A percentile compares a stretch with the other conserved stretches of the same genome.
Conservation (phyloP, 2,797 vertebrate species). For the Gallinago nigripennis region DNA sequence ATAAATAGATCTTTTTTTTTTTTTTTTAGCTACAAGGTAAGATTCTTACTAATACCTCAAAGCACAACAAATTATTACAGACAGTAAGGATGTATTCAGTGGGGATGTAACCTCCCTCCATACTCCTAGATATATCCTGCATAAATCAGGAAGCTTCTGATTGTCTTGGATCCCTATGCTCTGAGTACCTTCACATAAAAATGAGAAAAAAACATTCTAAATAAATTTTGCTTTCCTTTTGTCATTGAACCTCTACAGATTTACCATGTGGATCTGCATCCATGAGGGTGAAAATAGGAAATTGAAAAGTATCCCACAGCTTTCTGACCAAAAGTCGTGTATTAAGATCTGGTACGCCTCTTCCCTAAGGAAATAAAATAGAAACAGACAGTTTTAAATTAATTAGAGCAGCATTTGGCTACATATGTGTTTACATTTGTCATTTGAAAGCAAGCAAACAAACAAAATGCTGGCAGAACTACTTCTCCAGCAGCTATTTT, state of each 20-base stretch:
- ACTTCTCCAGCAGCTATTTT: constrained; percentile 3
- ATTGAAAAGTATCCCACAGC: constrained; percentile 88
- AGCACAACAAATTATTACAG: not conserved
- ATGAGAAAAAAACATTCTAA: not conserved
- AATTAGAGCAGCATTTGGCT: not conserved
- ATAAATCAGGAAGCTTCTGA: not conserved
- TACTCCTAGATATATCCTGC: not conserved
- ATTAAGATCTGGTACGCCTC: constrained; percentile 94
- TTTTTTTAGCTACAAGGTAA: not conserved
- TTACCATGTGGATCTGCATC: constrained; percentile 96
- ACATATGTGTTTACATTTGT: not conserved
- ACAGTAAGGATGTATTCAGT: not conserved
- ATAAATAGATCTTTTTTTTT: not conserved
- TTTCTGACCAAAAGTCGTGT: constrained; percentile 92
- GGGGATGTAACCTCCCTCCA: not conserved
- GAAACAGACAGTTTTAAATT: not conserved
- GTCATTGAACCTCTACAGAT: not conserved
- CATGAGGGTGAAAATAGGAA: constrained; percentile 89
- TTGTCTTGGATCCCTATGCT: not conserved
- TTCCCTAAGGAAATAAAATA: constrained; percentile 84
- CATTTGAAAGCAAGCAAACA: not conserved
- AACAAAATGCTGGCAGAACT: not conserved
- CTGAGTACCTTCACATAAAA: not conserved
- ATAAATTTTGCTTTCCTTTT: not conserved
- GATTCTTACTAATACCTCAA: not conserved